phyloP scores from a whole-genome alignment of 2,797 vertebrate species.

The Megalops cyprinoides region DNA sequence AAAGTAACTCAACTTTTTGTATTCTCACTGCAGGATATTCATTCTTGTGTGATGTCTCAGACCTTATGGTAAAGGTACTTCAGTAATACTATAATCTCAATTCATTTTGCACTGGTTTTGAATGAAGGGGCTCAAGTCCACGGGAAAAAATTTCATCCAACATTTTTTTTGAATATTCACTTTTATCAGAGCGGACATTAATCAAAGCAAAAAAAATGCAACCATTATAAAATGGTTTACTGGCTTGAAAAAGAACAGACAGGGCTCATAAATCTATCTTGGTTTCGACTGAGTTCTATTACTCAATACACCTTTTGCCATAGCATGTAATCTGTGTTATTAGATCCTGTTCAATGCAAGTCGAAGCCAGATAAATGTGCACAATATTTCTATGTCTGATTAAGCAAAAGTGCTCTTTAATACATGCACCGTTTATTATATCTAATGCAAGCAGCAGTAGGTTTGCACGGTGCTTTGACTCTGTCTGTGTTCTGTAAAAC shows the following conservation, averaged over 20 bases:
- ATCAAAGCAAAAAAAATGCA: not conserved
- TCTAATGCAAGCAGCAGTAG: conserved; percentile 2
- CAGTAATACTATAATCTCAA: too few relatives aligned
- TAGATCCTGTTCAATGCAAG: not conserved
- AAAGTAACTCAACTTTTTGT: not conserved
- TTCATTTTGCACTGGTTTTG: not conserved
- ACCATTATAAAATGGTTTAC: not conserved
- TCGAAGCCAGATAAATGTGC: conserved; percentile 9
- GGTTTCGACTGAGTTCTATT: not conserved
- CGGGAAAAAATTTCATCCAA: not conserved
- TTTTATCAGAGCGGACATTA: conserved; percentile 1
- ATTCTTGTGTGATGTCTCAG: not conserved
- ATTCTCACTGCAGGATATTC: not conserved
- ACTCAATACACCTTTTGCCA: not conserved
- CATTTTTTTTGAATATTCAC: not conserved
- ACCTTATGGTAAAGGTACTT: too few relatives aligned
- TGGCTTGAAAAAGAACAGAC: not conserved
- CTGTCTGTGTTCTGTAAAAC: conserved; percentile 28
- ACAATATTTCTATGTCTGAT: not conserved
- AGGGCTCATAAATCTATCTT: not conserved
- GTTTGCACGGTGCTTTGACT: not conserved
- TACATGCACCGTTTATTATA: not conserved
- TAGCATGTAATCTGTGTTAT: not conserved
- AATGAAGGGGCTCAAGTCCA: not conserved
- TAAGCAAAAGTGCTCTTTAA: not conserved